phyloP scores from a whole-genome alignment of 1,140 invertebrate species.

The Coptotermes formosanus region DNA sequence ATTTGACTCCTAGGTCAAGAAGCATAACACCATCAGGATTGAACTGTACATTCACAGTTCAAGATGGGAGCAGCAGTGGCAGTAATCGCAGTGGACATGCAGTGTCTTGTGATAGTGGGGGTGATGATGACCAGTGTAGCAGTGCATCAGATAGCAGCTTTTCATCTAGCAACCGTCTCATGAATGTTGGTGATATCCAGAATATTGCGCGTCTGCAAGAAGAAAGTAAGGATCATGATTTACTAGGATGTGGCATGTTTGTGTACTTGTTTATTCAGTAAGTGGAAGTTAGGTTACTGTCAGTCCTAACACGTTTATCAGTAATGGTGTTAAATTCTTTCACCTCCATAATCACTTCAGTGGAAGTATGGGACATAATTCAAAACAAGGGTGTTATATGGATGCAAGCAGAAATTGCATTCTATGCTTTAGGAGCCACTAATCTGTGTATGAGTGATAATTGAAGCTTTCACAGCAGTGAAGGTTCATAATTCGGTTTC shows the following conservation, averaged over 20 bases:
- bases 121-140: slow-evolving; percentile 33
- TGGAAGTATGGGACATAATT: too few relatives aligned
- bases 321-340: not conserved
- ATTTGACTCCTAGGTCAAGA: not conserved
- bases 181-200: slow-evolving; percentile 35
- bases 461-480: too few relatives aligned
- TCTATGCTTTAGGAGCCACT: too few relatives aligned
- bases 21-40: slow-evolving; percentile 21
- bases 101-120: slow-evolving; percentile 25
- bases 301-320: not conserved
- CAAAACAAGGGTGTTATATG: too few relatives aligned
- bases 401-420: too few relatives aligned
- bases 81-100: not conserved
- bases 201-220: slow-evolving; percentile 34
- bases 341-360: not conserved
- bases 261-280: not conserved
- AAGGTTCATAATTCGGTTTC: too few relatives aligned
- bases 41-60: slow-evolving; percentile 29
- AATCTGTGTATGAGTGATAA: too few relatives aligned
- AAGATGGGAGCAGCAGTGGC: not conserved
- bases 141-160: slow-evolving; percentile 34
- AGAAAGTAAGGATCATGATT: slow-evolving; percentile 29
- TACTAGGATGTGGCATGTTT: not conserved
- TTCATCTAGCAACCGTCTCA: slow-evolving; percentile 29
- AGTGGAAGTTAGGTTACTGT: not conserved